These are phyloP conservation scores for Drosophila bipectinata DNA, from an alignment of 1,140 invertebrate genomes.

Conservation along the genomic window DNA sequence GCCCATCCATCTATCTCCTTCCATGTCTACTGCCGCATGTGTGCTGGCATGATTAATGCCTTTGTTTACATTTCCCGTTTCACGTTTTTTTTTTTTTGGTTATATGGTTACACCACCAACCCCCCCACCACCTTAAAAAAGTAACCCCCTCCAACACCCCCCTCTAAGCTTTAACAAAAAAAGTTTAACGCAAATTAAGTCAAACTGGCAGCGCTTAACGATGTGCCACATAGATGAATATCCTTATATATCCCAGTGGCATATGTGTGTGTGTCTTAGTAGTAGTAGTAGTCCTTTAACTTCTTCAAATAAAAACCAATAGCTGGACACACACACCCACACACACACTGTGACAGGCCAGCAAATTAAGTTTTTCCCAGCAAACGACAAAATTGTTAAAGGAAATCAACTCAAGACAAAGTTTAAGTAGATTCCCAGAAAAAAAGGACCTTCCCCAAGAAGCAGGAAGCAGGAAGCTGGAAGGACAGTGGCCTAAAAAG, in stretches of 20 bases:
- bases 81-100: constrained; percentile 22
- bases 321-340: background rate
- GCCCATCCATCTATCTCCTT: constrained; percentile 38
- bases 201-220: constrained; percentile 80
- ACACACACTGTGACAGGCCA: constrained; percentile 11
- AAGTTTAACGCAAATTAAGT: constrained; percentile 82
- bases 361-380: constrained; percentile 65
- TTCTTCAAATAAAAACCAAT: background rate
- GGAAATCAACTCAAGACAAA: constrained; percentile 67
- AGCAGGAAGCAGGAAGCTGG: background rate
- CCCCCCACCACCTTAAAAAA: background rate
- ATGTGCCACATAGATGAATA: constrained; percentile 79
- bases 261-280: background rate
- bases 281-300: background rate
- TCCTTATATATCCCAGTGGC: constrained; percentile 20
- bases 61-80: constrained; percentile 76
- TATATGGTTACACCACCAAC: constrained; percentile 21
- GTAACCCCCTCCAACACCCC: too few species aligned
- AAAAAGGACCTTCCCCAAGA: background rate
- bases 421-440: constrained; percentile 40
- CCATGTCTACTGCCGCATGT: constrained; percentile 42
- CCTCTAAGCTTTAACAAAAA: constrained; percentile 65
- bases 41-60: constrained; percentile 77
- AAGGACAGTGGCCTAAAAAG: constrained; percentile 13
- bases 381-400: constrained; percentile 35